Percentiles rank a stretch among this genome's conserved stretches.
Conservation (phyloP, 2,888 invertebrate genomes). For the Drosophila melanosoma region DNA sequence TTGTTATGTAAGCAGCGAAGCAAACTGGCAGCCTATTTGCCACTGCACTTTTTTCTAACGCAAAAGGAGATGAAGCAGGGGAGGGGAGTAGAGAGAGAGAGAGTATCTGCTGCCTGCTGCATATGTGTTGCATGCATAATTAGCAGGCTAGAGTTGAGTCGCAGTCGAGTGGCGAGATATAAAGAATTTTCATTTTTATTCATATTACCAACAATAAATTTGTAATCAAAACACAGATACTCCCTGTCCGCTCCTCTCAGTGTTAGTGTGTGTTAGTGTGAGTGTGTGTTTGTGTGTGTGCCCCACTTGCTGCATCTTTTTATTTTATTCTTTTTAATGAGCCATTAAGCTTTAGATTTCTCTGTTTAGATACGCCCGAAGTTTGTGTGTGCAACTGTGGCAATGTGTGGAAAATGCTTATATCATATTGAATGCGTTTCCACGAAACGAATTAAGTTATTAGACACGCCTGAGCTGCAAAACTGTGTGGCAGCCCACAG, state of each 20-base stretch:
- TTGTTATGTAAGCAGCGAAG: conserved; percentile 63
- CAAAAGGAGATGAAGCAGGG: conserved; percentile 5
- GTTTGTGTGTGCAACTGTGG: conserved; percentile 29
- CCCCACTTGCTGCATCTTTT: conserved; percentile 42
- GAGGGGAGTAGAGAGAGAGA: not conserved
- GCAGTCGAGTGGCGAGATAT: conserved; percentile 39
- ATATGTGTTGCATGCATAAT: conserved; percentile 77
- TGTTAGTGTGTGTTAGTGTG: not conserved
- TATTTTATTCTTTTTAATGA: conserved; percentile 63
- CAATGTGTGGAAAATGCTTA: conserved; percentile 37
- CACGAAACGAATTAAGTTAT: conserved; percentile 79
- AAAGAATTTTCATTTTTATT: conserved; percentile 70
- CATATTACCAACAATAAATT: conserved; percentile 75
- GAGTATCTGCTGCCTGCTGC: conserved; percentile 27
- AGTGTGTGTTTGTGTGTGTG: conserved; percentile 21
- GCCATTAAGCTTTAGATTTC: conserved; percentile 79
- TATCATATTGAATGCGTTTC: conserved; percentile 55
- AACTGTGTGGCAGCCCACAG: conserved; percentile 51
- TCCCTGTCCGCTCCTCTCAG: not conserved
- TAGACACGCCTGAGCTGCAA: conserved; percentile 64
- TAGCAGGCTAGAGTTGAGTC: conserved; percentile 63
- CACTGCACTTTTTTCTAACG: conserved; percentile 49
- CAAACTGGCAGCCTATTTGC: conserved; percentile 48
- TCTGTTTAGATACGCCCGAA: conserved; percentile 70
- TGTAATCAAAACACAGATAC: conserved; percentile 67